Evolutionary conservation across 2,113 vertebrate species (phyloP), one percentile per base, ranked within the genome.

Genomic region (Chrysochloris asiatica): DNA sequence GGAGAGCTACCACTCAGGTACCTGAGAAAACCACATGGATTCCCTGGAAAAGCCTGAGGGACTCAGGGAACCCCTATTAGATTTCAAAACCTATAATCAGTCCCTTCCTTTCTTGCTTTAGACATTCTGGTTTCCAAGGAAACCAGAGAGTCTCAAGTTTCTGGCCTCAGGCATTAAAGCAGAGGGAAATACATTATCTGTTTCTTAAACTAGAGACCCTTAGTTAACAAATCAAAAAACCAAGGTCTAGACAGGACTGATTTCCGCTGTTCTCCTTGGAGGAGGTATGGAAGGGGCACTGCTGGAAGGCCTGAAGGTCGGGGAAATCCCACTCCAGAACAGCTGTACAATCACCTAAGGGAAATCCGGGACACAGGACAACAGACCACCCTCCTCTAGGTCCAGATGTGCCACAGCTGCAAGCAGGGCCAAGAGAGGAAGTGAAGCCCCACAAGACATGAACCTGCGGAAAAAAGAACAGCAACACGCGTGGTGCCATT

Each of bases 401-500:
- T 26, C 61, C 91, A 75, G 38, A 63, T 19, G 72, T 59, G 38
- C 38, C 80, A 83, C 63, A 86, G 63, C 11, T 63, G n/a, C 65
- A n/a, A n/a, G 54, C 54, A 56, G 72, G 41, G 14, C 59, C 54
- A 2, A 2, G 67, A 48, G 56, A 72, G 77, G 72, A 92, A 72
- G 2, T 4, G 0, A 21, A 22, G 63, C n/a, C n/a, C n/a, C n/a
- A n/a, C n/a, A n/a, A n/a, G n/a, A n/a, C n/a, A n/a, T n/a, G n/a
- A 38, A 8, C 43, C 54, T 65, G 12, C 8, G 45, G 33, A 33
- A 36, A n/a, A 63, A 1, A 76, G 28, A 8, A 84, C 4, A 59
- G n/a, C 0, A 0, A 9, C 14, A 36, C 2, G 0, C 0, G 4
- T 6, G 2, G 14, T 2, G 50, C 16, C 54, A 54, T 12, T 26